These are phyloP conservation scores for Sitodiplosis mosellana DNA, from an alignment of 1,140 invertebrate species.

Conservation along the genomic window DNA sequence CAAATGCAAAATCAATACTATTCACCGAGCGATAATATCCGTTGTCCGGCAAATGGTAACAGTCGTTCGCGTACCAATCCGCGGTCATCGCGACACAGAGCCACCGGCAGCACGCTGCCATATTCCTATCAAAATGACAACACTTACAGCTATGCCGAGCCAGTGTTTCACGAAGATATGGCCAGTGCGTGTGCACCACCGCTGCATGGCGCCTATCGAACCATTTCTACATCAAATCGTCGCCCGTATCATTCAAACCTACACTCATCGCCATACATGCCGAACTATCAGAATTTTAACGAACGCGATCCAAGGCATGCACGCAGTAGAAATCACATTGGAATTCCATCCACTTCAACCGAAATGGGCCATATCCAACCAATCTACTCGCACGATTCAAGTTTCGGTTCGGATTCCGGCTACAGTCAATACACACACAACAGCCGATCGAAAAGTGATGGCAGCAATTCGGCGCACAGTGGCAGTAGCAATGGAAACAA, in stretches of 20 bases:
- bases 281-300: no score
- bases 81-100: constrained; percentile 32
- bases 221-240: no score
- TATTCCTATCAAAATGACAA: constrained; percentile 10
- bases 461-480: not conserved
- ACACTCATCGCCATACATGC: no score
- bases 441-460: constrained; percentile 14
- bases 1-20: constrained; percentile 13
- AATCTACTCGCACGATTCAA: constrained; percentile 30
- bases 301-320: no score
- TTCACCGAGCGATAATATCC: constrained; percentile 7
- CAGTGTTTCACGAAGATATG: constrained; percentile 43
- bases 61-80: constrained; percentile 27
- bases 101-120: constrained; percentile 10
- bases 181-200: constrained; percentile 12
- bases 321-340: no score
- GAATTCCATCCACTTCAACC: no score
- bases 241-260: no score
- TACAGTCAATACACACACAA: constrained; percentile 44
- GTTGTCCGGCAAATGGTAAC: constrained; percentile 10
- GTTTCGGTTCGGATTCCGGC: constrained; percentile 45
- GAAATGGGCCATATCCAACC: constrained; percentile 12
- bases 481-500: not conserved
- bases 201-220: no score
- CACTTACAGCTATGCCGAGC: constrained; percentile 21